These are phyloP conservation scores for Disparrhopalites patrizii DNA, from an alignment of 2,888 invertebrate species.

Conservation along the genomic window DNA sequence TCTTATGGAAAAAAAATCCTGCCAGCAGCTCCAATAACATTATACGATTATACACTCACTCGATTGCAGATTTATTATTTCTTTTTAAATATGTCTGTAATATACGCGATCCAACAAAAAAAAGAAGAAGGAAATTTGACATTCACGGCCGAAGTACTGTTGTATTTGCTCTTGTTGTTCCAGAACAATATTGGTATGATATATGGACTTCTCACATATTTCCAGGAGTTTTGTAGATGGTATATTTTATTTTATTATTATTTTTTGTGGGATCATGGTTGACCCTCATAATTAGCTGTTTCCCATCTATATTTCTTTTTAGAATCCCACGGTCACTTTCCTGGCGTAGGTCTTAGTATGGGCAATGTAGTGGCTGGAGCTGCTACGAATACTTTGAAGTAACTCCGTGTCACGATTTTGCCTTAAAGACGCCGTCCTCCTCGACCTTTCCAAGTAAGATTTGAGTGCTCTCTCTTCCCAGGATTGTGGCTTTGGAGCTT, in stretches of 20 bases:
- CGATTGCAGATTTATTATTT: no score
- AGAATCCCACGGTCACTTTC: constrained; percentile 23
- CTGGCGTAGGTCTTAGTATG: constrained; percentile 43
- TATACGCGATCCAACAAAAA: no score
- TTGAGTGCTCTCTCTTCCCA: constrained; percentile 47
- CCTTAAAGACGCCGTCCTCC: constrained; percentile 34
- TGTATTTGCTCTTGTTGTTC: neutral
- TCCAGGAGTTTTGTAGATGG: neutral
- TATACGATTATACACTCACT: no score
- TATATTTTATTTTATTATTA: no score
- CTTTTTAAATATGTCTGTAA: neutral
- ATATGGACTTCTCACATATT: neutral
- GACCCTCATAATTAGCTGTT: no score
- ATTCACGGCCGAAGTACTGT: neutral
- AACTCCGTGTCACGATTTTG: constrained; percentile 36
- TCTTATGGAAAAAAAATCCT: no score
- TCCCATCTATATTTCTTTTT: neutral
- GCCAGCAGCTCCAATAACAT: no score
- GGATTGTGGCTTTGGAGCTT: constrained; percentile 40
- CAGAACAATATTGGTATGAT: neutral
- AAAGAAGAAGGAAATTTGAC: neutral
- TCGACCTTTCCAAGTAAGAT: constrained; percentile 43
- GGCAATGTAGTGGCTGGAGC: constrained; percentile 44
- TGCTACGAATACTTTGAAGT: constrained; percentile 42
- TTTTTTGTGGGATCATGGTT: no score